These are phyloP conservation scores for Hipparchia semele DNA, from an alignment of 2,888 invertebrate genomes.

Conservation along the genomic window DNA sequence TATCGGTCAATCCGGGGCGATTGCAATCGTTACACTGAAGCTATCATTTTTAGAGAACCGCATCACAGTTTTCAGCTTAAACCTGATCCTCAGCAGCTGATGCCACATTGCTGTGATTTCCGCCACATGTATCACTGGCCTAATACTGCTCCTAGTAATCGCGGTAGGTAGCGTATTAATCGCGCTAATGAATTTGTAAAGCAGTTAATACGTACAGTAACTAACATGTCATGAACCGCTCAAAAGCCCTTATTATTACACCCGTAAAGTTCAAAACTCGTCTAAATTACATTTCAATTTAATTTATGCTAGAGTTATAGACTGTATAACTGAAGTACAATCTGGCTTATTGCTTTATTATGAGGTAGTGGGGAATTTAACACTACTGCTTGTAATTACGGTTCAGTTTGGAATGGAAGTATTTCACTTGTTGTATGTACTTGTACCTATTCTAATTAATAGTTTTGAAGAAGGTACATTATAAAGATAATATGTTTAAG, in stretches of 20 bases:
- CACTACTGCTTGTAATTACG: background rate
- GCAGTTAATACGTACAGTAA: conserved; percentile 40
- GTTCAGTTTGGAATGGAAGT: background rate
- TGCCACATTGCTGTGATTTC: too few relatives aligned
- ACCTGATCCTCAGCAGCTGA: too few relatives aligned
- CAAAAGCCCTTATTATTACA: background rate
- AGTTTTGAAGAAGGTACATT: background rate
- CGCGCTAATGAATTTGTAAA: conserved; percentile 47
- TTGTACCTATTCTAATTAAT: conserved; percentile 2
- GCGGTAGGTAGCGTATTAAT: conserved; percentile 42
- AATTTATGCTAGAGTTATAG: background rate
- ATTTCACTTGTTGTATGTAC: background rate
- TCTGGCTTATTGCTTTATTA: background rate
- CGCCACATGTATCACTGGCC: too few relatives aligned
- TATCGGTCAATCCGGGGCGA: too few relatives aligned
- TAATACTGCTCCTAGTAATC: conserved; percentile 40
- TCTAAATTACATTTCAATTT: background rate
- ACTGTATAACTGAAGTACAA: background rate
- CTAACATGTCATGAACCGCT: background rate
- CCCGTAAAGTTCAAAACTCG: background rate
- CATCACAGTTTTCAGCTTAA: too few relatives aligned
- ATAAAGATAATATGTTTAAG: too few relatives aligned
- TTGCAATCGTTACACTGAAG: too few relatives aligned
- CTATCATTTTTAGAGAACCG: too few relatives aligned
- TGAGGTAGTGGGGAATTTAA: background rate